phyloP scores from a whole-genome alignment of 1,140 invertebrate species.

The Musca domestica region DNA sequence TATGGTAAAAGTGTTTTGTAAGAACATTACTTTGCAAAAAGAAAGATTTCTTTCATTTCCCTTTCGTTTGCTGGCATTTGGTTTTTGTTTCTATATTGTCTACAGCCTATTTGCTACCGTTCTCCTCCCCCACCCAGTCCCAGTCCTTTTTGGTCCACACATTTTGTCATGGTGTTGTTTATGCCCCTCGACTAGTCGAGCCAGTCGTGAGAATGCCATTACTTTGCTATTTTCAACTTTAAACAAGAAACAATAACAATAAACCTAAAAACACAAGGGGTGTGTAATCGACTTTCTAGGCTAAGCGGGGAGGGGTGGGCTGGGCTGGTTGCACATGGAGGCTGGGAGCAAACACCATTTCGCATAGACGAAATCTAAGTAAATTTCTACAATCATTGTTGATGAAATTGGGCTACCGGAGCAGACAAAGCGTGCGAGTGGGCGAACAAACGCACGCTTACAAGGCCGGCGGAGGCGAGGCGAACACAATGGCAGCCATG shows the following conservation, averaged over 20 bases:
- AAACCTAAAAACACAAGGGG: not conserved
- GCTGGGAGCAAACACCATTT: not conserved
- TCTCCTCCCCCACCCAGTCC: too few relatives aligned
- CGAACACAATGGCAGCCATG: not conserved
- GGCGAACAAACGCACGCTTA: not conserved
- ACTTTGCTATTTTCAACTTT: conserved; percentile 9
- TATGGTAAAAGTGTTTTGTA: conserved; percentile 20
- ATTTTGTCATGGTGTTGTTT: too few relatives aligned
- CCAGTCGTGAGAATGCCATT: not conserved
- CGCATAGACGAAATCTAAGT: conserved; percentile 2
- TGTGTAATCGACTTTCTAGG: too few relatives aligned
- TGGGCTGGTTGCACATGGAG: too few relatives aligned
- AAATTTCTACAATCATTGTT: conserved; percentile 13
- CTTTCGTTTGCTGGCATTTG: too few relatives aligned
- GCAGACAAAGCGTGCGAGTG: too few relatives aligned
- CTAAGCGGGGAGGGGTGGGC: too few relatives aligned
- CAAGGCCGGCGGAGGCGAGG: not conserved
- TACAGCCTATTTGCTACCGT: too few relatives aligned
- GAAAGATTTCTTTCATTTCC: not conserved
- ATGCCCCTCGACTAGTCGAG: too few relatives aligned
- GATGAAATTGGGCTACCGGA: conserved; percentile 14
- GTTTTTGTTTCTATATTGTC: too few relatives aligned
- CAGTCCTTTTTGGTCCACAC: too few relatives aligned
- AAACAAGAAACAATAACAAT: conserved; percentile 6
- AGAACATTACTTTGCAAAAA: conserved; percentile 16